Conservation (phyloP, 2,113 vertebrate genomes). For the Mobula birostris region DNA sequence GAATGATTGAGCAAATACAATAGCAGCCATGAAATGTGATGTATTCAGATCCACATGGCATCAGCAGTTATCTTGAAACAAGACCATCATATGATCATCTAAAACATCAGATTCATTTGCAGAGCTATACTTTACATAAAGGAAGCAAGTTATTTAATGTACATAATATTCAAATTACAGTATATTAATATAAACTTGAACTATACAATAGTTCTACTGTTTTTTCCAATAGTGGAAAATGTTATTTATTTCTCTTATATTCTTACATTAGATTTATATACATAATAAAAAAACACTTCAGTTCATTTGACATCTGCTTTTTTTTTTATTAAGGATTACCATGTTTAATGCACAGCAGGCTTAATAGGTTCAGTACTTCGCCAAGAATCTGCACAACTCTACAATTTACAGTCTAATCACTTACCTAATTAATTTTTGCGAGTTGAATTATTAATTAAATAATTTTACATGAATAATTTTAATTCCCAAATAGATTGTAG, state of each 20-base stretch:
- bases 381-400: neutral
- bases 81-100: neutral
- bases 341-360: neutral
- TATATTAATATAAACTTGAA: neutral
- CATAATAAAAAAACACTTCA: neutral
- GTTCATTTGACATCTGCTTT: neutral
- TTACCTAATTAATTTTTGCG: neutral
- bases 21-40: neutral
- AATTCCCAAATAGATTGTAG: neutral
- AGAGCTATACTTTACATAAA: neutral
- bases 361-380: neutral
- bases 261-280: neutral
- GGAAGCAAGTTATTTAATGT: neutral
- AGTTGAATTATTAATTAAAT: neutral
- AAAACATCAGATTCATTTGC: conserved; percentile 7
- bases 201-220: neutral
- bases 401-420: conserved; percentile 2
- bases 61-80: neutral
- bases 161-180: neutral
- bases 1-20: conserved; percentile 22
- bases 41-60: neutral
- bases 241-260: neutral
- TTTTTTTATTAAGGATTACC: neutral
- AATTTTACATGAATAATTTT: neutral
- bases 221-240: neutral